These are phyloP conservation scores for Hycleus phaleratus DNA, from an alignment of 1,140 invertebrate species.

Conservation along the genomic window DNA sequence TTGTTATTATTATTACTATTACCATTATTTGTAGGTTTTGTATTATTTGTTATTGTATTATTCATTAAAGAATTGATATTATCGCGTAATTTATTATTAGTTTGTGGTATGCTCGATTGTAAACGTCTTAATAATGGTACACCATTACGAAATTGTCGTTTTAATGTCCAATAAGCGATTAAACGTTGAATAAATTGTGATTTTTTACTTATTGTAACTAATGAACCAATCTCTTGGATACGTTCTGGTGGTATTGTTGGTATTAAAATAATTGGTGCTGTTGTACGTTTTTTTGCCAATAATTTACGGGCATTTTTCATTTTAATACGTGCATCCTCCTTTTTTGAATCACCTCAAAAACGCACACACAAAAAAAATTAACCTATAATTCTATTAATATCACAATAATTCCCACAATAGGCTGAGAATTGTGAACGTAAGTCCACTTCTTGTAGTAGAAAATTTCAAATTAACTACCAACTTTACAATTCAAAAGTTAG, in stretches of 20 bases:
- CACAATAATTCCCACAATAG: neutral
- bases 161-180: constrained; percentile 91
- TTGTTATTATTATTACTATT: too few relatives aligned
- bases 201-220: constrained; percentile 64
- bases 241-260: constrained; percentile 88
- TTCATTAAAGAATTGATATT: neutral
- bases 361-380: neutral
- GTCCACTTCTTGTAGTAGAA: too few relatives aligned
- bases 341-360: constrained; percentile 26
- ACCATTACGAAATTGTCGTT: constrained; percentile 91
- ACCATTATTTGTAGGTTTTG: too few relatives aligned
- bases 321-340: constrained; percentile 53
- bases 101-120: constrained; percentile 45
- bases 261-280: constrained; percentile 85
- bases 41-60: too few relatives aligned
- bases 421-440: too few relatives aligned
- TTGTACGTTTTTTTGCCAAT: constrained; percentile 74
- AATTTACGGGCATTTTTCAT: constrained; percentile 70
- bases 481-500: too few relatives aligned
- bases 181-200: constrained; percentile 82
- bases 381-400: neutral
- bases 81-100: neutral
- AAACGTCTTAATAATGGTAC: constrained; percentile 85
- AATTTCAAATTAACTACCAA: too few relatives aligned
- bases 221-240: constrained; percentile 73